phyloP scores from a whole-genome alignment of 2,797 vertebrate species.

The Gadopsis bispinosus region DNA sequence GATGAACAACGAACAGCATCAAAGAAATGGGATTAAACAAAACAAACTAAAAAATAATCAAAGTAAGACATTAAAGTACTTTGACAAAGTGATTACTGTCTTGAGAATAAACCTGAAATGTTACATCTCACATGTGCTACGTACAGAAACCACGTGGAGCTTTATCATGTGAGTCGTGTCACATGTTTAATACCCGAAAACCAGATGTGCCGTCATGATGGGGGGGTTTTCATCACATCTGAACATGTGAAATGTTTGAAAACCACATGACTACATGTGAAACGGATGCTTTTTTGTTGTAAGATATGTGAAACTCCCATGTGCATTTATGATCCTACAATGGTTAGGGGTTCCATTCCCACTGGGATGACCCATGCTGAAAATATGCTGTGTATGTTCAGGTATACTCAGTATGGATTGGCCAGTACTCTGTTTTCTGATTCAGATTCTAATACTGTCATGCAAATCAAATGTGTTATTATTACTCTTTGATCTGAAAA shows the following conservation, averaged over 20 bases:
- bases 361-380: constrained; percentile 43
- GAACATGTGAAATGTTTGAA: background rate
- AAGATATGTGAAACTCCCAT: background rate
- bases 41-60: background rate
- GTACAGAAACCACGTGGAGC: background rate
- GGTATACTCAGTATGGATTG: background rate
- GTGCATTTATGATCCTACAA: background rate
- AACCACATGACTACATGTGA: background rate
- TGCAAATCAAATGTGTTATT: background rate
- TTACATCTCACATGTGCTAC: too few species aligned
- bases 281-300: background rate
- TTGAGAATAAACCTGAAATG: background rate
- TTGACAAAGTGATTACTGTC: background rate
- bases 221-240: too few species aligned
- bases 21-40: background rate
- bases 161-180: too few species aligned
- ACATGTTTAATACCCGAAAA: background rate
- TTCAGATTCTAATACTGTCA: background rate
- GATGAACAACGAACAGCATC: background rate
- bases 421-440: background rate
- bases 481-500: constrained; percentile 1
- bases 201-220: background rate
- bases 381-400: constrained; percentile 44
- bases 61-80: background rate
- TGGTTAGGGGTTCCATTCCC: constrained; percentile 48